Base-by-base conservation (phyloP, 2,888 invertebrate species). In the Gryllus longicercus region DNA sequence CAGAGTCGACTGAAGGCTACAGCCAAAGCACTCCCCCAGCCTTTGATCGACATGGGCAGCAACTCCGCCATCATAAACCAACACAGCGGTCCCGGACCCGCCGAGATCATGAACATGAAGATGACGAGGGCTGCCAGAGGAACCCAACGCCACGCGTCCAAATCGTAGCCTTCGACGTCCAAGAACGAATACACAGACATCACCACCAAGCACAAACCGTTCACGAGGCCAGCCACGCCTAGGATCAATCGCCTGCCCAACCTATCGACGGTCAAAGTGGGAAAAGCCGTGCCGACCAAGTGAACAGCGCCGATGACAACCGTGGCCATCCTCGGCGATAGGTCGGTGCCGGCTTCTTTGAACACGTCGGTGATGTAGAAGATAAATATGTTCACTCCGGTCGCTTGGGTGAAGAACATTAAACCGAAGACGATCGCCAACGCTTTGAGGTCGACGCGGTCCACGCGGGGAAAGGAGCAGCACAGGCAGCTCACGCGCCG, bases 41-140 rank as follows among this genome's bases (percentile, higher is more conserved):
- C 94, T 84, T 93, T 91, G 79, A 91, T 92, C 83, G 94, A 93
- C 0, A 92, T 88, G 49, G 95, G 88, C 86, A 95, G 92, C 25
- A 95, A 86, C 85, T 95, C 95, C 1, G 93, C 91, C 90, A 94
- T 91, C 89, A 93, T 91, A 84, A 93, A 86, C 94, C 95, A 95
- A 0, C 95, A 95, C 75, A 95, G 92, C 0, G 95, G 95, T 0
- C 95, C 95, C 85, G 93, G 92, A 18, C 95, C 95, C 83, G 93
- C 86, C 1, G 91, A 90, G 86, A 92, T 93, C 1, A 91, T 90
- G n/a, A 92, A 87, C 81, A 93, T 92, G 85, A 92, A 94, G 0
- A 92, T 83, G 0, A 92, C 89, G 79, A 94, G 88, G 82, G 91
- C 91, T 0, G 90, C 85, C 1, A 93, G 85, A 0, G 95, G 95